These are phyloP conservation scores for Epinephelus lanceolatus DNA, from an alignment of 2,113 vertebrate genomes.

Conservation along the genomic window DNA sequence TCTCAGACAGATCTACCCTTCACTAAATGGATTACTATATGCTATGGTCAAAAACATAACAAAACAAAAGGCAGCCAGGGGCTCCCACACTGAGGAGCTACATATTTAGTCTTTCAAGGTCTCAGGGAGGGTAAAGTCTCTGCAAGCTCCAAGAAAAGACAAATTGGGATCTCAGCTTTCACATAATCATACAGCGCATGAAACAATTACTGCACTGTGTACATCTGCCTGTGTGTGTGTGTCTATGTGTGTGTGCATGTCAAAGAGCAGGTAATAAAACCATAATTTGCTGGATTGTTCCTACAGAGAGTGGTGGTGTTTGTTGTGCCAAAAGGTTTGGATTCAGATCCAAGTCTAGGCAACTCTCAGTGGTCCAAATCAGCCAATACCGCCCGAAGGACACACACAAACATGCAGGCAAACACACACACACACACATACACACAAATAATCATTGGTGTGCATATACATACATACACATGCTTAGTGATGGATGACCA, in stretches of 20 bases:
- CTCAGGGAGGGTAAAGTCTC: not conserved
- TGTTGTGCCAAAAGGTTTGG: slow-evolving; percentile 28
- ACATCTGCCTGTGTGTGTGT: not conserved
- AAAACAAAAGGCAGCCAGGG: slow-evolving; percentile 1
- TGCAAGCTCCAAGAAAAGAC: not conserved
- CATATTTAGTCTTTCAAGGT: slow-evolving; percentile 27
- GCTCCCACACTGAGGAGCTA: slow-evolving; percentile 10
- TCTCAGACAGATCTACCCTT: too few species aligned
- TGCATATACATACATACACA: not conserved
- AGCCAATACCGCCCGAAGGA: slow-evolving; percentile 16
- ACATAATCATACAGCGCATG: slow-evolving; percentile 17
- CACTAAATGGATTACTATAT: not conserved
- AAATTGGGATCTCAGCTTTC: not conserved
- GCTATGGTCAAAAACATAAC: not conserved
- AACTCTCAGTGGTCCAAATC: slow-evolving; percentile 2
- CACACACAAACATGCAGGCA: not conserved
- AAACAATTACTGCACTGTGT: slow-evolving; percentile 6
- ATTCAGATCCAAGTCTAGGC: slow-evolving; percentile 19
- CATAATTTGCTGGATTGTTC: slow-evolving; percentile 34
- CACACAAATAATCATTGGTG: not conserved
- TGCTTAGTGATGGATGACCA: too few species aligned
- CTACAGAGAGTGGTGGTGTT: not conserved
- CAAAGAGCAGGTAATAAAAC: slow-evolving; percentile 34
- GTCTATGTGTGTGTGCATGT: not conserved
- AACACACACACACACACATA: not conserved